Base-by-base conservation (phyloP, 2,888 invertebrate species). In the Halictus quadricinctus region DNA sequence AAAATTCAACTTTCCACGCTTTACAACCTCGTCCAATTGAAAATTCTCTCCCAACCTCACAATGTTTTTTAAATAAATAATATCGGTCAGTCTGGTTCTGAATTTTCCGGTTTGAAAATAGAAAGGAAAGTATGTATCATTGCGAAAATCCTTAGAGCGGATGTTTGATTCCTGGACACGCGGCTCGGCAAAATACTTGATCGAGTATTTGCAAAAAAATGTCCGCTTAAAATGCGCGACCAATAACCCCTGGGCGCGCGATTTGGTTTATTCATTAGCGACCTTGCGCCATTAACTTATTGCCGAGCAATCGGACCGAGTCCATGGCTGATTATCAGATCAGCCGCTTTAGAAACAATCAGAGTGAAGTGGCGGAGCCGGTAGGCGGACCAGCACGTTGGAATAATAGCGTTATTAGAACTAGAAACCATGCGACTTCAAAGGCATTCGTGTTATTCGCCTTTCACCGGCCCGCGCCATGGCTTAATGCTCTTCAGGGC, bases 381-480 rank as follows among this genome's bases (percentile, higher is more conserved):
- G 83, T 85, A 76, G 79, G 83, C 79, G 76, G 76, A 84, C 84
- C 36, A 58, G 83, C 66, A 76, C 80, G 85, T 86, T 81, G 80
- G 81, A 87, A 86, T 86, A 89, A 87, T 88, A 81, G 85, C 85
- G 84, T 88, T 89, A 89, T 89, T 89, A 86, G 85, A 86, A 81
- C 76, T 81, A 81, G 83, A 89, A 86, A 89, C 87, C 83, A 85
- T 82, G 88, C 79, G 89, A 89, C 89, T 89, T 78, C 75, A 72
- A 76, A 85, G 86, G 87, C 75, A 89, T 83, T 86, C 83, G 84
- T 76, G 85, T 86, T 89, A 89, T 85, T 89, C 84, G 85, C 89
- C 89, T 89, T 89, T 89, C 89, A 89, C 89, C 80, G 76, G 80
- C 21, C 25, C 60, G 60, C 79, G 72, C 79, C 84, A 72, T 64